Evolutionary conservation across 2,888 invertebrate genomes (phyloP), one percentile per base, ranked within the genome.

Genomic region (Gymnocheta viridis): DNA sequence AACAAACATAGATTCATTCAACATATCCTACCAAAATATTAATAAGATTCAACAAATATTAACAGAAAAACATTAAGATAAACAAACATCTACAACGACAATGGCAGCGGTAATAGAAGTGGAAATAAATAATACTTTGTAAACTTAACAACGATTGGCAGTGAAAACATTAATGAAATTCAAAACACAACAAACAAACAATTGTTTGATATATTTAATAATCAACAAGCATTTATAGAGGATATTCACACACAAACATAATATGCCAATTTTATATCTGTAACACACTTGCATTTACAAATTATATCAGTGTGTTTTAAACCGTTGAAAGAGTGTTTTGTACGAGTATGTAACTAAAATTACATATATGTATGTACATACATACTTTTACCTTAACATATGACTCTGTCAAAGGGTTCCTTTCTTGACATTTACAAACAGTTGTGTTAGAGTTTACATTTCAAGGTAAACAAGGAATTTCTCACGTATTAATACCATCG

Each of bases 161-260:
- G 51, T 3, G 29, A 74, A 7, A 24, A 38, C 27, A 27, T 35
- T n/a, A 9, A 44, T 49, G 12, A 41, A 62, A 78, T 73, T 67
- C 38, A 77, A 41, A 70, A 70, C 56, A 27, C 70, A 70, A 19
- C 70, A 70, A 19, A 73, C 66, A 62, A 78, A 67, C 51, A 78
- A 67, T 60, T 41, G 35, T 44, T 67, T 66, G 58, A 72, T 77
- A 58, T 49, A 29, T 58, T 66, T 51, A 64, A 38, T 54, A 51
- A 67, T 41, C 54, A 58, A 60, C 66, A 60, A 54, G 24, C 22
- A 49, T 22, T 41, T 2, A 29, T 38, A n/a, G n/a, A n/a, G n/a
- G n/a, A n/a, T n/a, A n/a, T n/a, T n/a, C n/a, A 41, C 4, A 19
- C 22, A 64, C 35, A 49, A 47, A 51, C 47, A 27, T 44, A 82